Percentiles rank a stretch among this genome's conserved stretches.
These are phyloP conservation scores for Oryctes rhinoceros DNA, from an alignment of 1,140 invertebrate species.

Conservation along the genomic window DNA sequence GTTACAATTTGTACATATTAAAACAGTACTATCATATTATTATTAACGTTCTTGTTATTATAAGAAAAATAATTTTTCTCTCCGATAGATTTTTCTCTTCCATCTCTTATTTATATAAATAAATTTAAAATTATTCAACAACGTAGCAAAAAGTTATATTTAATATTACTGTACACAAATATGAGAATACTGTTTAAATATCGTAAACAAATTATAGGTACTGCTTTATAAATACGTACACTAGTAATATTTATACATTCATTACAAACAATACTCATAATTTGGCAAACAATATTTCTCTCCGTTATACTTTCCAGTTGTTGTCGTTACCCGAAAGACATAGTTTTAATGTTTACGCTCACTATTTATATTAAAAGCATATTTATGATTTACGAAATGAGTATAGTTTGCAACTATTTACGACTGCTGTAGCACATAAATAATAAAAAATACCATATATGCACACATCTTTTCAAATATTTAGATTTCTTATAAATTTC, in stretches of 20 bases:
- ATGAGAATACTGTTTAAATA: slow-evolving; percentile 29
- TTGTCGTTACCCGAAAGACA: not conserved
- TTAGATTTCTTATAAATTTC: slow-evolving; percentile 30
- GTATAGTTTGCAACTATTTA: slow-evolving; percentile 34
- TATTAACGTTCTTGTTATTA: not conserved
- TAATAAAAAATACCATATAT: slow-evolving; percentile 34
- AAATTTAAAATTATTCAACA: slow-evolving; percentile 32
- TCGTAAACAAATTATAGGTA: slow-evolving; percentile 21
- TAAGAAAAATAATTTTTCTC: slow-evolving; percentile 19
- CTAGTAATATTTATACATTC: slow-evolving; percentile 26
- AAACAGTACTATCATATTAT: slow-evolving; percentile 30
- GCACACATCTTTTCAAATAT: slow-evolving; percentile 27
- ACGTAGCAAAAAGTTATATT: slow-evolving; percentile 18
- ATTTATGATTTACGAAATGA: slow-evolving; percentile 13
- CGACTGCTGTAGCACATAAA: slow-evolving; percentile 23
- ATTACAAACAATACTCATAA: slow-evolving; percentile 35
- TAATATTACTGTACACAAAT: slow-evolving; percentile 22
- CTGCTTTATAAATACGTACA: slow-evolving; percentile 15
- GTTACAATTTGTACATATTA: slow-evolving; percentile 29
- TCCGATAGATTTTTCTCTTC: slow-evolving; percentile 25
- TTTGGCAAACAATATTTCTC: slow-evolving; percentile 28
- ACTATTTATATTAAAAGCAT: no score
- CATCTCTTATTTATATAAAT: slow-evolving; percentile 27
- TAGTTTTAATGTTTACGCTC: not conserved
- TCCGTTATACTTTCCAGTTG: not conserved